phyloP scores from a whole-genome alignment of 1,140 invertebrate genomes.

The Lepidurus arcticus region DNA sequence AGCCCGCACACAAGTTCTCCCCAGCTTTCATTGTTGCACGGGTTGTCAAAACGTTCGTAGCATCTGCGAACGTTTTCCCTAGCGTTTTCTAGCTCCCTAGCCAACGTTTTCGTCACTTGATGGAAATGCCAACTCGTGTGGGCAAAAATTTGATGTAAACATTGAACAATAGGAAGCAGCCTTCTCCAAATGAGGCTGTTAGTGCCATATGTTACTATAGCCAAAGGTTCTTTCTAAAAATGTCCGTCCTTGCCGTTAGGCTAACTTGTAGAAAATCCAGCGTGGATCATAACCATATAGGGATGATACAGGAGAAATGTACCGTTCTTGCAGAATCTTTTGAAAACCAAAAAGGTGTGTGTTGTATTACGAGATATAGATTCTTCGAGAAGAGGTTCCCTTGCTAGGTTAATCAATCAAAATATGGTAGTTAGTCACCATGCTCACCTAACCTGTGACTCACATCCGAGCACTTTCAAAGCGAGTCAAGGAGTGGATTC shows the following conservation, averaged over 20 bases:
- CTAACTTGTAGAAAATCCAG: not conserved
- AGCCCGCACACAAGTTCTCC: no score
- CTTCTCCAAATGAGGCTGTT: not conserved
- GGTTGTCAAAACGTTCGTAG: not conserved
- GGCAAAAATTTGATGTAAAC: not conserved
- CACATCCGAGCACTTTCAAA: slow-evolving; percentile 2
- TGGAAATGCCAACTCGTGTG: not conserved
- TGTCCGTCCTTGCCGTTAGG: slow-evolving; percentile 13
- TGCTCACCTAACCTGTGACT: not conserved
- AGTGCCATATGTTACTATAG: not conserved
- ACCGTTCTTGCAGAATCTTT: not conserved
- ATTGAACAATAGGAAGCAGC: not conserved
- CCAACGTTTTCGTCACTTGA: not conserved
- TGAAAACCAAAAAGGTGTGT: not conserved
- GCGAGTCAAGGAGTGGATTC: not conserved
- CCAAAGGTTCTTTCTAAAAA: not conserved
- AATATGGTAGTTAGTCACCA: not conserved
- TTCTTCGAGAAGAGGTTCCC: not conserved
- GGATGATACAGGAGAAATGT: not conserved
- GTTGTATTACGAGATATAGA: not conserved
- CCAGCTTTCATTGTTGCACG: not conserved
- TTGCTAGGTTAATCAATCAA: not conserved
- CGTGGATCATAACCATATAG: not conserved
- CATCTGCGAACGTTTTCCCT: not conserved
- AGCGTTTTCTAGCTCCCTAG: not conserved